Evolutionary conservation across 1,140 invertebrate genomes (phyloP), one percentile per base, ranked within the genome.

Genomic region (Drosophila sulfurigaster): DNA sequence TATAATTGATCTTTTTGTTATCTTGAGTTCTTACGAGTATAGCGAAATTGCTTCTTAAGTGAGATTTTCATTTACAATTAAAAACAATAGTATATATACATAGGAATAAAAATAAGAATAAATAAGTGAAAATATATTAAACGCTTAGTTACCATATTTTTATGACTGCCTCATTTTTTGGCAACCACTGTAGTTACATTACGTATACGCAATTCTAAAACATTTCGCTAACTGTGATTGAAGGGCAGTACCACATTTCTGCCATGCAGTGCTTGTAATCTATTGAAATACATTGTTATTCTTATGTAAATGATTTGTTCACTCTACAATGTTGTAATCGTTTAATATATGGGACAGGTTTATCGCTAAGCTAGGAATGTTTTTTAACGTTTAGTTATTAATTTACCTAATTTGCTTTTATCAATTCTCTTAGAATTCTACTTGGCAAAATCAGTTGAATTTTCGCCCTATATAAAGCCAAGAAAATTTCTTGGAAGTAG

Each of bases 391-490:
- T 64, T 64, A 76, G 41, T 72, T 62, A 13, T 57, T 11, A 41
- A 13, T 32, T 2, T 5, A 11, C 16, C 8, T 46, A 45, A 64
- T 64, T 46, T 75, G 54, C 15, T 59, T 25, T 38, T 38, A 7
- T 38, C 7, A 10, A 10, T 38, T 2, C 20, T 25, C 20, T 25
- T 25, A 25, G 20, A 25, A 25, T 25, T 25, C 20, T 25, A 4
- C 20, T 25, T 25, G 20, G 10, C 43, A 0, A 45, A 71, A 43
- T 68, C 60, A 65, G 52, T 75, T 75, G 52, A 4, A 57, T 66
- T 66, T 49, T 4, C 32, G 0, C 43, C 3, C 51, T 80, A 88
- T 87, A 88, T 73, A 88, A 70, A 41, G 41, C 6, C 15, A 8
- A n/a, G n/a, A 1, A 3, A n/a, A 2, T 0, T 66, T n/a, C 4